Base-by-base conservation (phyloP, 1,140 invertebrate species). In the Dendrolimus punctatus region DNA sequence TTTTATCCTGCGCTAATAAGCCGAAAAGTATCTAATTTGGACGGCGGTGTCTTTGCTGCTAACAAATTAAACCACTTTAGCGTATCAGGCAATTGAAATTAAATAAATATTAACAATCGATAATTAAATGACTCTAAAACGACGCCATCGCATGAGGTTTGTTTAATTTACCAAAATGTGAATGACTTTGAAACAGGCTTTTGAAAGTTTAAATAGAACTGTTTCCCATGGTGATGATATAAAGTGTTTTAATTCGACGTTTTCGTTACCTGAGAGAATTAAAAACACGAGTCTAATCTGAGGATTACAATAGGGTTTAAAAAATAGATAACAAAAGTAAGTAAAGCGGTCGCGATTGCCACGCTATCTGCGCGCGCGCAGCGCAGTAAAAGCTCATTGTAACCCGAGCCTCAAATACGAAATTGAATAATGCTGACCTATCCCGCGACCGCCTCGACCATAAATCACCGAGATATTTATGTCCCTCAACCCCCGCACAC, bases 391-490 rank as follows among this genome's bases (percentile, higher is more conserved):
- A 85, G 74, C 81, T 85, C 73, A 85, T 86, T 85, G 83, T 85
- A 83, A 85, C 74, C 65, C 73, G 80, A 84, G 73, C 68, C 71
- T 85, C 81, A 80, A 86, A 86, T 84, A 86, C 79, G 80, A 84
- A 86, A 85, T 85, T 85, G 83, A 86, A 86, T 86, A 85, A 86
- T 86, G 78, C 80, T 86, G 81, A 86, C 83, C 83, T 86, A 86
- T 86, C 80, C 83, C 76, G 83, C 80, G 81, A 83, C 83, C 83
- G 77, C 80, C 74, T 76, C 67, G 71, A 58, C 71, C 80, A 76
- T 86, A 86, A 86, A 86, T 86, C 83, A 86, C 80, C 66, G 71
- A 85, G 83, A 86, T 86, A 85, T 86, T 86, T 86, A 86, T 85
- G 83, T 86, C 80, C 74, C 76, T 70, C 73, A 59, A 63, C 68